These are phyloP conservation scores for Pseudomyrmex concolor DNA, from an alignment of 1,140 invertebrate species.

Conservation along the genomic window DNA sequence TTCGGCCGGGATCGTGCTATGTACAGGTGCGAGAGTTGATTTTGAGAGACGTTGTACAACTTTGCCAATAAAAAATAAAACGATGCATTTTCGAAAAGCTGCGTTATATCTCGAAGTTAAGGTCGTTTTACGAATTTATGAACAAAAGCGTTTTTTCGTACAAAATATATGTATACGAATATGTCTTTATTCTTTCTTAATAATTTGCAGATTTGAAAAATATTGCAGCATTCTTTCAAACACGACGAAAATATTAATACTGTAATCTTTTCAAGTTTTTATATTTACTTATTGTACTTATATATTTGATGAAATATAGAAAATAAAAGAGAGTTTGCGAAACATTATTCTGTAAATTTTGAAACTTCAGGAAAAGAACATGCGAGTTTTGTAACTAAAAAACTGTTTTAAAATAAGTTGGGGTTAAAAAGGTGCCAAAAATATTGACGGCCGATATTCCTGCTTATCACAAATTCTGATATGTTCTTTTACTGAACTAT, in stretches of 20 bases:
- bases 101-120: too few species aligned
- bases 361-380: background rate
- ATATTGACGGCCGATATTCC: constrained; percentile 6
- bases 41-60: constrained; percentile 51
- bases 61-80: constrained; percentile 49
- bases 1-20: constrained; percentile 41
- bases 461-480: constrained; percentile 31
- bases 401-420: background rate
- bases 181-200: background rate
- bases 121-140: background rate
- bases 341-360: background rate
- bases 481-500: constrained; percentile 41
- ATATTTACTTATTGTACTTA: background rate
- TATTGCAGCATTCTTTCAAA: background rate
- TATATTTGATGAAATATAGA: background rate
- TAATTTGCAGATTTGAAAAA: background rate
- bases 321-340: too few species aligned
- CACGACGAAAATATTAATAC: background rate
- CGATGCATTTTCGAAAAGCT: background rate
- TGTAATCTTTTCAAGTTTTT: background rate
- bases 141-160: too few species aligned
- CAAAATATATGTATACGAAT: too few species aligned
- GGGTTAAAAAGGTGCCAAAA: constrained; percentile 6
- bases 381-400: constrained; percentile 1
- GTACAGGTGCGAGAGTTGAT: constrained; percentile 66